phyloP scores from a whole-genome alignment of 2,797 vertebrate species.

The Mormyrus hasselquistii region DNA sequence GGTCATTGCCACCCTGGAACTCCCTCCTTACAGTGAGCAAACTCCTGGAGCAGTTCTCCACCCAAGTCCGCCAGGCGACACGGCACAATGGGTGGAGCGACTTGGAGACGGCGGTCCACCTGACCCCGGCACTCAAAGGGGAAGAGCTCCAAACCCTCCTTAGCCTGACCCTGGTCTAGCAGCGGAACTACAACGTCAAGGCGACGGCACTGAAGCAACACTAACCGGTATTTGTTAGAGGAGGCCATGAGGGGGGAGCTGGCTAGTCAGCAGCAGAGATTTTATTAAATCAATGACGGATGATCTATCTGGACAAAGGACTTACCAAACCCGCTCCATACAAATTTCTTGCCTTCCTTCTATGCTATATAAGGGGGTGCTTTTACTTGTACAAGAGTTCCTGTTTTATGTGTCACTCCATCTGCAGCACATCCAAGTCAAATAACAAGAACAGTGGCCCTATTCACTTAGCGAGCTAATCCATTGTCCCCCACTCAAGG shows the following conservation, averaged over 20 bases:
- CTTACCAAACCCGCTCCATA: not conserved
- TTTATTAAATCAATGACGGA: not conserved
- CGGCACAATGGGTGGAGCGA: not conserved
- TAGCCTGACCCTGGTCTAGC: not conserved
- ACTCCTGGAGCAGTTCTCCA: not conserved
- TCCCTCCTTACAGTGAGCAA: not conserved
- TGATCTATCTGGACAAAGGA: not conserved
- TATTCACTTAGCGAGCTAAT: not conserved
- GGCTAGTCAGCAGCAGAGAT: not conserved
- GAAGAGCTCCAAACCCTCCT: not conserved
- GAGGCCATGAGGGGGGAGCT: not conserved
- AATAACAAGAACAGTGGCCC: not conserved
- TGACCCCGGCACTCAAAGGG: not conserved
- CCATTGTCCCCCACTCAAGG: not conserved
- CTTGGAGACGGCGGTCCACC: not conserved
- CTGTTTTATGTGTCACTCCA: not conserved
- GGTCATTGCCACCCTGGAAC: not conserved
- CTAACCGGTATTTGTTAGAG: not conserved
- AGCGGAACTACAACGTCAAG: not conserved
- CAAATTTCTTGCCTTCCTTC: not conserved
- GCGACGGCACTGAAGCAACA: not conserved
- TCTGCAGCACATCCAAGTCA: not conserved
- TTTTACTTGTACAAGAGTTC: not conserved
- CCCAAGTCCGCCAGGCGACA: not conserved
- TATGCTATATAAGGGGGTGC: not conserved